These are phyloP conservation scores for Rhinopomastus cyanomelas DNA, from an alignment of 2,113 vertebrate genomes.

Conservation along the genomic window DNA sequence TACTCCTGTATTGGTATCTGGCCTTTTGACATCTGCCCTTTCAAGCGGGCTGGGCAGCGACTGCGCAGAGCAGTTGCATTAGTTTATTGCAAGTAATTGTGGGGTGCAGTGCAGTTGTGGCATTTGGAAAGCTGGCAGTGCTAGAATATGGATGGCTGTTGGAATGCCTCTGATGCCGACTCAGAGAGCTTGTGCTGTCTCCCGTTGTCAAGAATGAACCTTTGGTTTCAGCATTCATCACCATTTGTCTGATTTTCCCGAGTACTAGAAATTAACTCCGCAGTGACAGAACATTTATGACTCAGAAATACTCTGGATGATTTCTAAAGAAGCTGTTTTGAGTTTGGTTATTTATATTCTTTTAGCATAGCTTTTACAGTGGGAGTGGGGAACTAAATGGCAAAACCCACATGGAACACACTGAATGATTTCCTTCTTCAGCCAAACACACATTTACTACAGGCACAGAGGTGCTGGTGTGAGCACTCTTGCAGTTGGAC, in stretches of 20 bases:
- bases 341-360: constrained; percentile 57
- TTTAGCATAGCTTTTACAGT: constrained; percentile 52
- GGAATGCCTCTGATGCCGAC: neutral
- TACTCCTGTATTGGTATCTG: neutral
- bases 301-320: constrained; percentile 26
- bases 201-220: constrained; percentile 10
- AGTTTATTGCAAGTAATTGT: neutral
- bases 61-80: neutral
- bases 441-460: neutral
- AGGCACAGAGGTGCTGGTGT: neutral
- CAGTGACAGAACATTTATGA: constrained; percentile 53
- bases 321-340: constrained; percentile 49
- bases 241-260: constrained; percentile 37
- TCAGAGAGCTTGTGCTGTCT: neutral
- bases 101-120: rapidly evolving
- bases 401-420: constrained; percentile 21
- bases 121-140: neutral
- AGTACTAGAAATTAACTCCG: constrained; percentile 36
- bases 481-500: rapidly evolving
- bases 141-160: neutral
- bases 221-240: constrained; percentile 31
- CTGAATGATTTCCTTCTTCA: neutral
- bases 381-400: constrained; percentile 24
- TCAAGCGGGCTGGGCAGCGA: neutral
- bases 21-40: neutral